phyloP scores from a whole-genome alignment of 2,797 vertebrate species.

The Dipus sagitta region DNA sequence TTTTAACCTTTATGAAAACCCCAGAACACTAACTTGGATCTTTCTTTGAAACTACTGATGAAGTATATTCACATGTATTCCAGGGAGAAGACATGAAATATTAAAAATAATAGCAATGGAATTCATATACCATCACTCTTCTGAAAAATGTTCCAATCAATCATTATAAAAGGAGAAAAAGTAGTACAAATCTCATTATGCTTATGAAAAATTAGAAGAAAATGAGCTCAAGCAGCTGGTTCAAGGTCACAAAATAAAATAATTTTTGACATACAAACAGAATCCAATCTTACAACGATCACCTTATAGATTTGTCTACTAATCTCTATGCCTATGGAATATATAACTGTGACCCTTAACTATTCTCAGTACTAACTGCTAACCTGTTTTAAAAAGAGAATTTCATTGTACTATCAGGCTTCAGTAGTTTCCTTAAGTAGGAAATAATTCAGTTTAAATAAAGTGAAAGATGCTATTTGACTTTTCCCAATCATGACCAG shows the following conservation, averaged over 20 bases:
- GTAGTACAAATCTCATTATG: conserved; percentile 54
- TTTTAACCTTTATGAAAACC: conserved; percentile 49
- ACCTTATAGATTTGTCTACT: not conserved
- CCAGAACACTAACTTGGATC: conserved; percentile 17
- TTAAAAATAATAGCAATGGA: conserved; percentile 68
- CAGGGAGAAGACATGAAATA: conserved; percentile 63
- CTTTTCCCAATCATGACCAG: not conserved
- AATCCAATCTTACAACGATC: not conserved
- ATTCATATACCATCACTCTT: conserved; percentile 68
- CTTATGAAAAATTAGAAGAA: conserved; percentile 55
- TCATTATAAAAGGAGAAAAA: conserved; percentile 61
- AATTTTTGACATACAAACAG: conserved; percentile 46
- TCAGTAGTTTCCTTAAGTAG: not conserved
- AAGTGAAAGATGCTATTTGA: not conserved
- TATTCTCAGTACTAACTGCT: not conserved
- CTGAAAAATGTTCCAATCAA: conserved; percentile 52
- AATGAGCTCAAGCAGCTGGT: conserved; percentile 64
- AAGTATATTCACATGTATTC: conserved; percentile 54
- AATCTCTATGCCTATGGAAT: not conserved
- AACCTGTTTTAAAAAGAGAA: not conserved
- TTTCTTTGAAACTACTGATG: conserved; percentile 55
- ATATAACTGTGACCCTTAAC: not conserved
- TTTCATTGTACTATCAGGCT: not conserved
- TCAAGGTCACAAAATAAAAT: conserved; percentile 76
- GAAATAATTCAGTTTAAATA: not conserved